Conservation (phyloP, 2,888 invertebrate genomes). For the Hypercompe scribonia region DNA sequence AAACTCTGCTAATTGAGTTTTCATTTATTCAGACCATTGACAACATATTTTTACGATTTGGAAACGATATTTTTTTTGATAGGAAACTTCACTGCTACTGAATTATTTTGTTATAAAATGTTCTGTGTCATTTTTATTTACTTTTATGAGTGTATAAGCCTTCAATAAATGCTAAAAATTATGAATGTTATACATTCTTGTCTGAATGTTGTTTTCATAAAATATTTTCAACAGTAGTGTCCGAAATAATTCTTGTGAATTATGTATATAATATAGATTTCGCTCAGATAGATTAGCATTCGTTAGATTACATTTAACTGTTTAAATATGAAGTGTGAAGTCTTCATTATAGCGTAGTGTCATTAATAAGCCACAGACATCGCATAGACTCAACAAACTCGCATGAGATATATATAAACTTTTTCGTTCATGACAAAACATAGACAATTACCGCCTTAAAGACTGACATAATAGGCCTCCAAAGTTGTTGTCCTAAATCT, state of each 20-base stretch:
- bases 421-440: not conserved
- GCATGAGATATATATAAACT: not conserved
- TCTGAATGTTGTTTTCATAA: not conserved
- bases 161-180: not conserved
- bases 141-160: not conserved
- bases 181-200: not conserved
- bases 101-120: constrained; percentile 6
- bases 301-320: not conserved
- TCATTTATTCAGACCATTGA: constrained; percentile 23
- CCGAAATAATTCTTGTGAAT: too few relatives aligned
- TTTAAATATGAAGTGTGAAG: not conserved
- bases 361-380: not conserved
- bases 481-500: not conserved
- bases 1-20: constrained; percentile 14
- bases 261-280: too few relatives aligned
- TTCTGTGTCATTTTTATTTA: not conserved
- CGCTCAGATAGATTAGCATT: too few relatives aligned
- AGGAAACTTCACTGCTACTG: not conserved
- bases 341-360: not conserved
- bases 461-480: not conserved
- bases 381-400: not conserved
- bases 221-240: not conserved
- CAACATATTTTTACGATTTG: constrained; percentile 8
- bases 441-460: not conserved
- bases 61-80: not conserved